phyloP scores from a whole-genome alignment of 2,797 vertebrate species.

The Gastrophryne carolinensis region DNA sequence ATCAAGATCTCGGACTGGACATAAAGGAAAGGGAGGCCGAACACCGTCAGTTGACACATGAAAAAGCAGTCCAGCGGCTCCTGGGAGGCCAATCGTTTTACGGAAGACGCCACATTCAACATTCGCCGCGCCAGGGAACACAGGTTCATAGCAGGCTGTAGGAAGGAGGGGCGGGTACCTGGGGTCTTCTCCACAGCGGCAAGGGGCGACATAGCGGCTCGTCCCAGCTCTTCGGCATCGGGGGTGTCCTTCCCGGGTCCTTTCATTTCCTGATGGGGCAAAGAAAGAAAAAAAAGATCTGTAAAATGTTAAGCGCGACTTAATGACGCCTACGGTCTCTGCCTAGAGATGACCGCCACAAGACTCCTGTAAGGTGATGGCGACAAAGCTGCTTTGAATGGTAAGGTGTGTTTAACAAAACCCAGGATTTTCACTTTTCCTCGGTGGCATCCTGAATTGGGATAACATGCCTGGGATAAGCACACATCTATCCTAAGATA shows the following conservation, averaged over 20 bases:
- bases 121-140: slow-evolving; percentile 73
- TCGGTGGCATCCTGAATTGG: too few relatives aligned
- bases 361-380: too few relatives aligned
- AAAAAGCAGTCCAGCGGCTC: slow-evolving; percentile 89
- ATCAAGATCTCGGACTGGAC: slow-evolving; percentile 74
- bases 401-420: too few relatives aligned
- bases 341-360: too few relatives aligned
- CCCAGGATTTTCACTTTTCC: too few relatives aligned
- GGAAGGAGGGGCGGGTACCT: slow-evolving; percentile 91
- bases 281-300: not conserved
- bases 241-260: slow-evolving; percentile 64
- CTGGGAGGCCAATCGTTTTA: slow-evolving; percentile 84
- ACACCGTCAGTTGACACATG: slow-evolving; percentile 78
- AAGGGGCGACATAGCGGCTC: slow-evolving; percentile 57
- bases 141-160: slow-evolving; percentile 75
- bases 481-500: too few relatives aligned
- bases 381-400: too few relatives aligned
- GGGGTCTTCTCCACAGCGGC: slow-evolving; percentile 79
- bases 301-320: too few relatives aligned
- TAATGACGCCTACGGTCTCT: too few relatives aligned
- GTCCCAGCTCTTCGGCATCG: slow-evolving; percentile 73
- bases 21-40: slow-evolving; percentile 78
- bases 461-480: too few relatives aligned
- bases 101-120: slow-evolving; percentile 75
- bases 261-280: slow-evolving; percentile 74